A percentile compares a stretch with the other conserved stretches of the same genome.
Evolutionary conservation across 37 sponge, comb jelly and placozoan genomes (phyloP).

Genomic region (Diacarnus erythraeanus): DNA sequence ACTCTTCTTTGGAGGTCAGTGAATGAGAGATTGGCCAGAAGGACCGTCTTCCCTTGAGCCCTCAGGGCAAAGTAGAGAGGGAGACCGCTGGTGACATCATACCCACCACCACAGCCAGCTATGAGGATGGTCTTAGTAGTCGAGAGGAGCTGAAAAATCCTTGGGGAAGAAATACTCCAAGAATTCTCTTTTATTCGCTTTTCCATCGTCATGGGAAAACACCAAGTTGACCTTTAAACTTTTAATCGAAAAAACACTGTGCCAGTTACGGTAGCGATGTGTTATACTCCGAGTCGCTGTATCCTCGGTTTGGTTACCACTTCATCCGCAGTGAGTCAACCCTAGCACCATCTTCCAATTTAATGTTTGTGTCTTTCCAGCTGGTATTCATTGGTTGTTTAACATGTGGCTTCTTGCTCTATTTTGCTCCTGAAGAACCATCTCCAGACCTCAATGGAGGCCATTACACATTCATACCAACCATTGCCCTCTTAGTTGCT

Average conservation of each 20-base stretch:
- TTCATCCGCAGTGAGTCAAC: too few species aligned
- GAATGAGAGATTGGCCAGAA: slow-evolving; percentile 71
- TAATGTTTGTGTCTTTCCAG: too few species aligned
- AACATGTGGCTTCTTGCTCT: slow-evolving; percentile 12
- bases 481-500: neutral
- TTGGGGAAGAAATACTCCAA: slow-evolving; percentile 34
- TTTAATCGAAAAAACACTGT: too few species aligned
- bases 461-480: slow-evolving; percentile 21
- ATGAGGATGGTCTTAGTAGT: slow-evolving; percentile 32
- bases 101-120: slow-evolving; percentile 76
- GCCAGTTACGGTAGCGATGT: too few species aligned
- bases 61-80: slow-evolving; percentile 61
- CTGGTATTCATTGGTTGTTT: slow-evolving; percentile 5
- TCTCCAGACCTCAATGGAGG: neutral
- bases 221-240: too few species aligned
- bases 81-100: slow-evolving; percentile 65
- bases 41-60: slow-evolving; percentile 45
- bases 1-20: slow-evolving; percentile 1
- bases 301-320: too few species aligned
- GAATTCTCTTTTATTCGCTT: neutral
- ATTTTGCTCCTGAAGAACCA: slow-evolving; percentile 42
- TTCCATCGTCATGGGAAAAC: neutral
- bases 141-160: slow-evolving; percentile 57
- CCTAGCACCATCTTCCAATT: too few species aligned
- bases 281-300: too few species aligned